A percentile compares a stretch with the other conserved stretches of the same genome.
Evolutionary conservation across 2,888 invertebrate species (phyloP).

Genomic region (Halocaridina rubra): DNA sequence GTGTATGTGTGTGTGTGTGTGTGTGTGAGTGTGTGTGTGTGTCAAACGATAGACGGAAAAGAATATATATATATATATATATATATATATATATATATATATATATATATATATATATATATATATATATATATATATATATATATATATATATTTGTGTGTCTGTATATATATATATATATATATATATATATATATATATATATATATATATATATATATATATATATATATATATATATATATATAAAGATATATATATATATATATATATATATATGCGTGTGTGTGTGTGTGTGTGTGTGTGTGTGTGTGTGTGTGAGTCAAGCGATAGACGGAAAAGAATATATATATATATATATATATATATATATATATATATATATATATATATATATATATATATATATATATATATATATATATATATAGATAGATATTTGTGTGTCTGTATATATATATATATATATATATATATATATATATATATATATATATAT

Average conservation of each 20-base stretch:
- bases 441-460: not conserved
- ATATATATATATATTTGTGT: not conserved
- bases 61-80: not conserved
- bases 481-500: constrained; percentile 1
- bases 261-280: too few relatives aligned
- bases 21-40: not conserved
- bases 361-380: not conserved
- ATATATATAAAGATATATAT: too few relatives aligned
- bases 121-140: not conserved
- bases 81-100: not conserved
- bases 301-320: too few relatives aligned
- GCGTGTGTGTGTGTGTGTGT: too few relatives aligned
- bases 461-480: not conserved
- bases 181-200: not conserved
- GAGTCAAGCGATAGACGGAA: not conserved
- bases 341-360: not conserved
- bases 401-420: not conserved
- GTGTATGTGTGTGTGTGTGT: not conserved
- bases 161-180: not conserved
- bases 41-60: not conserved
- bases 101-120: not conserved
- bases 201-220: not conserved
- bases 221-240: not conserved
- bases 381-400: constrained; percentile 16
- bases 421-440: too few relatives aligned